These are phyloP conservation scores for Hirudinaria manillensis DNA, from an alignment of 2,888 invertebrate species.

Conservation along the genomic window DNA sequence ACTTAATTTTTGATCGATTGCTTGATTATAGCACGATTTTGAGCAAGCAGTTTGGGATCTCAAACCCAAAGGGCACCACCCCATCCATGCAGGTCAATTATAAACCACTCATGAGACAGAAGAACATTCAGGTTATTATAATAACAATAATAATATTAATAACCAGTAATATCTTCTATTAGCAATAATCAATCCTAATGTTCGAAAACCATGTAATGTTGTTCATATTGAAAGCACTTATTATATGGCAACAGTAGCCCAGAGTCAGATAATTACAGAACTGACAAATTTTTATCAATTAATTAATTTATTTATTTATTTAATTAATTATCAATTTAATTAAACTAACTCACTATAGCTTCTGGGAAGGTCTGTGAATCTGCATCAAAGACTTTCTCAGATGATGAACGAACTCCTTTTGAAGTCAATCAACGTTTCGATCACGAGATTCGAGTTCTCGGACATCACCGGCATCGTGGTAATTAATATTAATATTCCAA, in stretches of 20 bases:
- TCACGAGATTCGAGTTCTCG: slow-evolving; percentile 88
- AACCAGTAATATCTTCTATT: too few relatives aligned
- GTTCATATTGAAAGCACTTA: too few relatives aligned
- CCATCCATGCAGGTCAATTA: slow-evolving; percentile 25
- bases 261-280: too few relatives aligned
- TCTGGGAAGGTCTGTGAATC: slow-evolving; percentile 83
- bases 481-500: slow-evolving; percentile 8
- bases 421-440: slow-evolving; percentile 82
- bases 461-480: slow-evolving; percentile 87
- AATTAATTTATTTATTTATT: too few relatives aligned
- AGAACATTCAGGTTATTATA: slow-evolving; percentile 26
- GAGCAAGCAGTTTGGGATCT: slow-evolving; percentile 27
- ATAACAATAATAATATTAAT: background rate
- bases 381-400: slow-evolving; percentile 82
- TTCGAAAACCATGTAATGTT: too few relatives aligned
- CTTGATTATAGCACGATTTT: slow-evolving; percentile 23
- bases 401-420: slow-evolving; percentile 90
- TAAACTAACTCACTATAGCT: slow-evolving; percentile 54
- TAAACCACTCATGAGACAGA: slow-evolving; percentile 27
- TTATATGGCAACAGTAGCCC: too few relatives aligned
- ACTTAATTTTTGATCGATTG: background rate
- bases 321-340: too few relatives aligned
- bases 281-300: too few relatives aligned
- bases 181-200: too few relatives aligned
- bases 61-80: slow-evolving; percentile 14